Evolutionary conservation across 2,888 invertebrate genomes (phyloP).

Genomic region (Drosophila meridiana): DNA sequence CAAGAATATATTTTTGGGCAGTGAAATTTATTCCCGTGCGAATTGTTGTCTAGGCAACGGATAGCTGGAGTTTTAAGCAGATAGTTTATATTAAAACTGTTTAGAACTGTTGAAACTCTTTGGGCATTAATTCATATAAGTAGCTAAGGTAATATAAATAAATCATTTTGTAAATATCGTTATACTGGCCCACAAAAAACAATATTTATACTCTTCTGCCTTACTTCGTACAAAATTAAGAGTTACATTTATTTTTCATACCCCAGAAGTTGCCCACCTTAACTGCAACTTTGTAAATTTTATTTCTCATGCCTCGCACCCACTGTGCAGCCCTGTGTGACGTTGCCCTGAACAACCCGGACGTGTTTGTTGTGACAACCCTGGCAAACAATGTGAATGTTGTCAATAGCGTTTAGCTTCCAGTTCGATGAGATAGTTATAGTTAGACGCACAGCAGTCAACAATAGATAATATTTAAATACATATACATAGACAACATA

Average conservation of each 20-base stretch:
- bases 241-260: background rate
- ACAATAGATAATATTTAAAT: slow-evolving; percentile 11
- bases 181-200: too few species aligned
- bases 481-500: slow-evolving; percentile 2
- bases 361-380: slow-evolving; percentile 54
- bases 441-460: slow-evolving; percentile 18
- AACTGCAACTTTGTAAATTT: background rate
- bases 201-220: too few species aligned
- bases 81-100: too few species aligned
- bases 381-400: slow-evolving; percentile 46
- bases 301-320: background rate
- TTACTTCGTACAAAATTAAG: background rate
- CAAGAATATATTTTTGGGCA: too few species aligned
- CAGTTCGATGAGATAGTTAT: slow-evolving; percentile 32
- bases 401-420: slow-evolving; percentile 31
- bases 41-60: too few species aligned
- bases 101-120: background rate
- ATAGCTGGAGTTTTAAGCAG: too few species aligned
- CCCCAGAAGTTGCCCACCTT: too few species aligned
- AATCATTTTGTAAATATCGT: too few species aligned
- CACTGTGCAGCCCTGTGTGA: slow-evolving; percentile 3
- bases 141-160: too few species aligned
- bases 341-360: slow-evolving; percentile 24
- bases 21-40: background rate
- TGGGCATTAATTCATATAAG: background rate